Evolutionary conservation across 1,140 invertebrate genomes (phyloP), one percentile per base, ranked within the genome.

Genomic region (Lepidotrigona ventralis): DNA sequence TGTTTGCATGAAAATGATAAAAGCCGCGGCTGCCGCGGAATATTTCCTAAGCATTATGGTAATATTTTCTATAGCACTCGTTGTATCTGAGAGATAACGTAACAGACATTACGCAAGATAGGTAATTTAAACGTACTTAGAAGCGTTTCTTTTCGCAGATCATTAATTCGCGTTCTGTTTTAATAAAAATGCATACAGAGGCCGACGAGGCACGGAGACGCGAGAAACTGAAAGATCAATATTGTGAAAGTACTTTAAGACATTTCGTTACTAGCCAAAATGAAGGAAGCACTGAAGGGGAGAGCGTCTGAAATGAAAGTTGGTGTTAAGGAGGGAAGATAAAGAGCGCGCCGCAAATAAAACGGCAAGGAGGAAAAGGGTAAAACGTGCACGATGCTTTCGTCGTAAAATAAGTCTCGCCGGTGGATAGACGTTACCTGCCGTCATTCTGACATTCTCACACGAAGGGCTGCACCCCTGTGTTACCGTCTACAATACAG

Each of bases 401-500:
- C 84, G 58, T 54, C 69, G 75, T 71, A 84, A 75, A 84, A 78
- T 73, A 83, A 88, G 70, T 70, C 82, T 80, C 70, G 78, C 56
- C 15, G 53, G 54, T 60, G 33, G 63, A 81, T 60, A 58, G 77
- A 60, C 79, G 78, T 64, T 79, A 75, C 85, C 71, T 84, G 70
- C 64, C 81, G 76, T 69, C 39, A 23, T 64, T 46, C 73, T 81
- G 72, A 84, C 70, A 66, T 86, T 71, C 69, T 60, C 46, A 68
- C 60, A 58, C 69, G 78, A 75, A 68, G 78, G 86, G 78, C 64
- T 60, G 69, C 89, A 76, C 63, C 74, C 64, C 83, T 19, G 76
- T 60, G 53, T 81, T 81, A 33, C 73, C 76, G 33, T 84, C 83
- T 46, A 82, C 81, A 81, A 89, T 89, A 81, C 84, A 86, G 83